Evolutionary conservation across 2,113 vertebrate genomes (phyloP).

Genomic region (Manacus vitellinus): DNA sequence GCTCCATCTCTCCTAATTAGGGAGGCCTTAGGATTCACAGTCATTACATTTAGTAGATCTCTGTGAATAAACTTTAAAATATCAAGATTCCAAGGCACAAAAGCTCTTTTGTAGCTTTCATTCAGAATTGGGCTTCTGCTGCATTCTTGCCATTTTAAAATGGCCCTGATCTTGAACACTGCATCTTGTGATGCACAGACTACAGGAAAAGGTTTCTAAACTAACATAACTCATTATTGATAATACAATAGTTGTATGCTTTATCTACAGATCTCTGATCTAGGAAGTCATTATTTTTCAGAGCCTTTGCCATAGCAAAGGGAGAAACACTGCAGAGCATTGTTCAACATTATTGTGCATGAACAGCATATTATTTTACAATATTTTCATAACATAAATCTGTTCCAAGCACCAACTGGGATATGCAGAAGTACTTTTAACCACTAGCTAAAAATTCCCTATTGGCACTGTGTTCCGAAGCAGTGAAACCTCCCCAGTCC

Average conservation of each 20-base stretch:
- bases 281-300: not conserved
- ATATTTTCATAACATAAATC: not conserved
- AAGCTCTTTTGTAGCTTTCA: not conserved
- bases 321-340: not conserved
- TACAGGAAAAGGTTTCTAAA: slow-evolving; percentile 16
- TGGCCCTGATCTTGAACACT: not conserved
- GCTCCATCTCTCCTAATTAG: not conserved
- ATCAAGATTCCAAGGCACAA: slow-evolving; percentile 22
- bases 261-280: not conserved
- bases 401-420: not conserved
- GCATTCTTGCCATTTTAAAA: slow-evolving; percentile 39
- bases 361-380: not conserved
- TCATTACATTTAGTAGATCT: not conserved
- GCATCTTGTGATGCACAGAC: slow-evolving; percentile 13
- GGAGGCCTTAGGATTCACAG: not conserved
- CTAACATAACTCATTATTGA: not conserved
- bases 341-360: not conserved
- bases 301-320: not conserved
- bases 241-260: not conserved
- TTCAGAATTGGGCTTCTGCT: not conserved
- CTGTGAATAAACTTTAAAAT: not conserved
- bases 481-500: not conserved
- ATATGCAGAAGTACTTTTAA: not conserved
- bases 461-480: rapidly evolving
- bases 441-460: not conserved